A percentile compares a stretch with the other conserved stretches of the same genome.
Conservation (phyloP, 1,140 invertebrate species). For the Temnothorax curvispinosus region DNA sequence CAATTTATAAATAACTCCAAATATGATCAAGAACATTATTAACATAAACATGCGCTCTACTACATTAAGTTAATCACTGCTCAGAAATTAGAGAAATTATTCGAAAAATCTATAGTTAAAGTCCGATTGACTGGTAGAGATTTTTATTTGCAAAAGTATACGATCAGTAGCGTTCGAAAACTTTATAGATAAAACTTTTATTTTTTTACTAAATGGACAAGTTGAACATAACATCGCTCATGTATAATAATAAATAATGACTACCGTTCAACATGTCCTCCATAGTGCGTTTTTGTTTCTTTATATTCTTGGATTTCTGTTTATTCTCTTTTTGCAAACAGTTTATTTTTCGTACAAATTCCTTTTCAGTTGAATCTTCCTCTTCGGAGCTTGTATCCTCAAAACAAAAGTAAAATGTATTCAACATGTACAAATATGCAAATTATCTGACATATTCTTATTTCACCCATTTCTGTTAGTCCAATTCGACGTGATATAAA, state of each 20-base stretch:
- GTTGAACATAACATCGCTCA: too few relatives aligned
- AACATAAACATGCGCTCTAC: too few relatives aligned
- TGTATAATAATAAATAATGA: background rate
- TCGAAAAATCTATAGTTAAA: too few relatives aligned
- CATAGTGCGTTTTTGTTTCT: background rate
- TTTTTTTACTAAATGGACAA: too few relatives aligned
- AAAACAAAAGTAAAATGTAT: slow-evolving; percentile 1
- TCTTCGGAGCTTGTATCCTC: background rate
- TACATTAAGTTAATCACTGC: too few relatives aligned
- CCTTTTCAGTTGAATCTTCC: background rate
- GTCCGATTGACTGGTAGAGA: too few relatives aligned
- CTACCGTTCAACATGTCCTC: background rate
- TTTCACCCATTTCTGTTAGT: background rate
- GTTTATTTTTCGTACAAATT: background rate
- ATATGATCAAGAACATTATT: too few relatives aligned
- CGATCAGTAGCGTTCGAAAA: too few relatives aligned
- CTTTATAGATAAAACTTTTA: too few relatives aligned
- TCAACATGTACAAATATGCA: background rate
- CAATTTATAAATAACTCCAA: too few relatives aligned
- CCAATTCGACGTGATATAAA: background rate
- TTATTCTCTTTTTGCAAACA: background rate
- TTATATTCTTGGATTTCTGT: background rate
- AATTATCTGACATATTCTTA: background rate
- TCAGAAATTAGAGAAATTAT: too few relatives aligned
- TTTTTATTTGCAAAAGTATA: too few relatives aligned